Base-by-base conservation (phyloP, 1,140 invertebrate genomes). In the Paracyclopina nana region DNA sequence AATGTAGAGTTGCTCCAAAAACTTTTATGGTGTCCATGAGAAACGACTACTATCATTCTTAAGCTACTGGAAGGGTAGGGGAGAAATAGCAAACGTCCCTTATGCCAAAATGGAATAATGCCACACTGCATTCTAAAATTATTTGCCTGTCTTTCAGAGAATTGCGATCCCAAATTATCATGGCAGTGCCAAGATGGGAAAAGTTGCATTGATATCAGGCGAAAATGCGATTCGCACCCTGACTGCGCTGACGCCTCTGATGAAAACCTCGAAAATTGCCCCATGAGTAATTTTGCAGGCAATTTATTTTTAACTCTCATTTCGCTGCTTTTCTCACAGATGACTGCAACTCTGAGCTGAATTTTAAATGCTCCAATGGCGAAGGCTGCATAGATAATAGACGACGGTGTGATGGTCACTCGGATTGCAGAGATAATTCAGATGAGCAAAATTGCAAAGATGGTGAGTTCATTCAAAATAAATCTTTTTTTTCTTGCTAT, bases 191-290 rank as follows among this genome's bases (percentile, higher is more conserved):
- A 48, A 14, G 73, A 71, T 31, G 84, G 86, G 58, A 82, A 83
- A 9, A 78, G 72, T 69, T 95, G 88, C 62, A 84, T 95, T 52
- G 82, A 85, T 0, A 64, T 68, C 1, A 68, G 70, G 0, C 91
- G 84, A 83, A 77, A 75, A 42, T 90, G 85, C 62, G 85, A 90
- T 62, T 75, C 76, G 0, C 76, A 82, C 52, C 68, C 67, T 29
- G 85, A 95, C 62, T 94, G 88, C 66, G 65, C 70, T 1, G 83
- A 88, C 62, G 74, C 74, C 14, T 80, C 78, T 2, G 82, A 87
- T 59, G 82, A 88, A 63, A 63, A 72, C 3, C 73, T 73, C n/a
- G 69, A 72, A 1, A 63, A 64, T 1, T 68, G 64, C 48, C 55
- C 54, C 3, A 63, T 63, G 2, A 72, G 79, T 57, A 73, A 79